Evolutionary conservation across 1,140 invertebrate genomes (phyloP), one percentile per base, ranked within the genome.

Genomic region (Drosophila athabasca): DNA sequence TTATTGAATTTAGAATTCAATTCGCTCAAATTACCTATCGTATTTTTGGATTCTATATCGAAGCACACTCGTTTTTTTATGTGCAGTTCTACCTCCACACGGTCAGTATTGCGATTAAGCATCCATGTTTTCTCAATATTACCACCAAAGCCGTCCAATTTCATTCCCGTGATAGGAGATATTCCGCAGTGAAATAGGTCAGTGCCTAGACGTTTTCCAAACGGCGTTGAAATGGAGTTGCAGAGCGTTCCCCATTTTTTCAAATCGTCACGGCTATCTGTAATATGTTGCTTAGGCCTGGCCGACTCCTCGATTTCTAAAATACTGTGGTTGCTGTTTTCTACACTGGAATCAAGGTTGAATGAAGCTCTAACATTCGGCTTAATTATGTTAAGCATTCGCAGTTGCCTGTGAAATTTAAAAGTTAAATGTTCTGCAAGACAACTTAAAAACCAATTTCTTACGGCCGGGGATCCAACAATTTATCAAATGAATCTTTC

Each of bases 301-400:
- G 31, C 29, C 11, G 22, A 6, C 22, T 69, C 51, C 1, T 6
- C 31, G 15, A 39, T 13, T 43, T 44, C 39, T n/a, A 48, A 15
- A 13, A 76, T 39, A 17, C 53, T 50, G 1, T 26, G 19, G 7
- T 55, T 83, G 55, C 73, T 87, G 15, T 90, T 91, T 52, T 91
- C 90, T 6, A 91, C 70, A 53, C 90, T 91, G 0, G 82, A 88
- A 29, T 91, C 89, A 24, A 80, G 68, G 35, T 91, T 91, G 11
- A 79, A 90, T 1, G 90, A 88, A 22, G 55, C 64, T n/a, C 81
- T 66, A 1, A 91, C 74, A 55, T 73, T 31, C 11, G 60, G 49
- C 39, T 91, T 90, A 3, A 77, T 59, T 43, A 78, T 26, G 17
- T 90, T 90, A 0, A 65, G 51, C 8, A 88, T 70, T 4, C 84